Evolutionary conservation across 1,140 invertebrate genomes (phyloP), one percentile per base, ranked within the genome.

Genomic region (Drosophila mauritiana): DNA sequence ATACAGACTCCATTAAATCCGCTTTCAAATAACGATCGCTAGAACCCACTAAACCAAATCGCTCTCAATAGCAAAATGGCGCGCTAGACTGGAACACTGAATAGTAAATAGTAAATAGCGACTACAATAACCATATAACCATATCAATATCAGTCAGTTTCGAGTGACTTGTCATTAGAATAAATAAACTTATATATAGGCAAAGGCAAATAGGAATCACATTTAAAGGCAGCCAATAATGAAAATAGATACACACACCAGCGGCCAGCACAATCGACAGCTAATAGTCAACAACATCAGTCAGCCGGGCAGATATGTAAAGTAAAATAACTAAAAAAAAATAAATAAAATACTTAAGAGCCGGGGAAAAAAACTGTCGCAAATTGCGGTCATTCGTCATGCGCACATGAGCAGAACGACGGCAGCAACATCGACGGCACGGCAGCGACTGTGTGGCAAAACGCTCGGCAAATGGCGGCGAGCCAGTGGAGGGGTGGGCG

Each of bases 351-450:
- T 68, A 70, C 37, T 51, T 59, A 64, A 61, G 36, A 64, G 64
- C 59, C 49, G 31, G 58, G 55, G 25, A 58, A 75, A 75, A 69
- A 89, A 89, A 89, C 82, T 89, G 85, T 89, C 84, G 85, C 84
- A 89, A 89, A 91, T 91, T 91, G 84, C 89, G 89, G 89, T 91
- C 88, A 91, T 91, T 91, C 89, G 89, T 91, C 89, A 91, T 91
- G 89, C 89, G 89, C 89, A 91, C 78, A 91, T 89, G 54, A 91
- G 89, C 89, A 91, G 80, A 84, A 89, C 88, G 78, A 61, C 77
- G 39, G 65, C 52, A 68, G 53, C 74, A 64, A 43, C 59, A 62
- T 42, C 70, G 56, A 25, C 39, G 36, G 57, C 46, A 61, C 40
- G 42, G 55, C 48, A 51, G 48, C 48, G 17, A 51, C 48, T 51